Conservation (phyloP, 2,113 vertebrate genomes). For the Trogon surrucura region DNA sequence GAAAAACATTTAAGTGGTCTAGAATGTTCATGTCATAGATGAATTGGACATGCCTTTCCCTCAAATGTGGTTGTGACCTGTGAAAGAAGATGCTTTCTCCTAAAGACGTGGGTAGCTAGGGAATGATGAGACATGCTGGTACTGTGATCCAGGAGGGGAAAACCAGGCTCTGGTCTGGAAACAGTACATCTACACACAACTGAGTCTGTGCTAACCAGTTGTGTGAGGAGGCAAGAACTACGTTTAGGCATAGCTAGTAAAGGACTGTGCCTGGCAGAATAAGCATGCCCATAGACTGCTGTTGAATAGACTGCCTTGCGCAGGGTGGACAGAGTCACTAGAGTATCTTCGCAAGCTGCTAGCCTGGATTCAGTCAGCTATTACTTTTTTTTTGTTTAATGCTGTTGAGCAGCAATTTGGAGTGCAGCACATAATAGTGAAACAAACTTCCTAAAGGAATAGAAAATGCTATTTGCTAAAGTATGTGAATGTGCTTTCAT, state of each 20-base stretch:
- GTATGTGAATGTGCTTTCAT: constrained; percentile 27
- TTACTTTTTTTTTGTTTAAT: background rate
- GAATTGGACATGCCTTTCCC: background rate
- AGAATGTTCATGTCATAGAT: background rate
- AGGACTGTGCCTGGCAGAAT: background rate
- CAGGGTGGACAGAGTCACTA: background rate
- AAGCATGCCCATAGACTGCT: background rate
- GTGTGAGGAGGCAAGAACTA: background rate
- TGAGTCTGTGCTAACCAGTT: background rate
- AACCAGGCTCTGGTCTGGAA: background rate
- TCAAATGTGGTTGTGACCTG: background rate
- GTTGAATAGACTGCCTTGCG: background rate
- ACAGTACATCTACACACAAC: background rate
- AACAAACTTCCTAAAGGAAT: background rate
- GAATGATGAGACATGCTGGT: background rate
- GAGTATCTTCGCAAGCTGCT: background rate
- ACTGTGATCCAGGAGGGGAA: background rate
- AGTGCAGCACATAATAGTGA: background rate
- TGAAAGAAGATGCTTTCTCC: background rate
- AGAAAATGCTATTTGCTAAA: background rate
- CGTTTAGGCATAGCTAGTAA: background rate
- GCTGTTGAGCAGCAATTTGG: constrained; percentile 7
- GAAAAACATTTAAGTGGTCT: background rate
- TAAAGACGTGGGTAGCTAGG: background rate
- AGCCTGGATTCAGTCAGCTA: background rate